These are phyloP conservation scores for Hippolais icterina DNA, from an alignment of 2,113 vertebrate species.

Conservation along the genomic window DNA sequence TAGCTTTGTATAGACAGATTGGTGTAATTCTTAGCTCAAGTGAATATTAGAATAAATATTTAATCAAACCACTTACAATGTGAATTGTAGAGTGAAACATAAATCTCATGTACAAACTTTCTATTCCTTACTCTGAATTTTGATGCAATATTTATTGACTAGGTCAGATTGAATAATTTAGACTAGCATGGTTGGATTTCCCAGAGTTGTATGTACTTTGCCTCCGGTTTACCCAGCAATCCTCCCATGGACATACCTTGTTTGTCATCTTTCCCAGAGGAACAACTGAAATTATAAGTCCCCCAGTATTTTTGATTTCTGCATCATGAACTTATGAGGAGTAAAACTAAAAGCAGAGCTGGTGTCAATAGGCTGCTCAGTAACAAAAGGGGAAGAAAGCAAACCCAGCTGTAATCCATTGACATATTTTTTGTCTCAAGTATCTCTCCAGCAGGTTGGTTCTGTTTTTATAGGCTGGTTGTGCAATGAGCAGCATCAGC, in stretches of 20 bases:
- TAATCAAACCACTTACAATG: slow-evolving; percentile 63
- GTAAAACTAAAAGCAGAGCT: neutral
- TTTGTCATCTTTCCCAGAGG: neutral
- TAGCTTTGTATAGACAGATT: slow-evolving; percentile 31
- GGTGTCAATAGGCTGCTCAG: neutral
- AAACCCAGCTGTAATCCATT: neutral
- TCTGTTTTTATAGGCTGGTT: neutral
- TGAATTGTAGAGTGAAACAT: slow-evolving; percentile 57
- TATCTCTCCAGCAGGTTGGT: neutral
- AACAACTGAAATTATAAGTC: neutral
- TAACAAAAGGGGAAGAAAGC: neutral
- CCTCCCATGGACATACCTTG: neutral
- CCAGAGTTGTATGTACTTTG: neutral
- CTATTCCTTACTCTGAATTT: slow-evolving; percentile 49
- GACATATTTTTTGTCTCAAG: neutral
- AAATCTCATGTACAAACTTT: slow-evolving; percentile 68
- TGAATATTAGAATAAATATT: slow-evolving; percentile 72
- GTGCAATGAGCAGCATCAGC: neutral
- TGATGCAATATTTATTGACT: slow-evolving; percentile 63
- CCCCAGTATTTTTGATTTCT: neutral
- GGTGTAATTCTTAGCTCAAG: slow-evolving; percentile 56
- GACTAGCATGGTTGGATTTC: slow-evolving; percentile 13
- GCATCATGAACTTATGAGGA: neutral
- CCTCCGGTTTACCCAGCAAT: neutral
- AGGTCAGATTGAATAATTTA: slow-evolving; percentile 47